Evolutionary conservation across 2,113 vertebrate species (phyloP), one percentile per base, ranked within the genome.

Genomic region (Nymphicus hollandicus): DNA sequence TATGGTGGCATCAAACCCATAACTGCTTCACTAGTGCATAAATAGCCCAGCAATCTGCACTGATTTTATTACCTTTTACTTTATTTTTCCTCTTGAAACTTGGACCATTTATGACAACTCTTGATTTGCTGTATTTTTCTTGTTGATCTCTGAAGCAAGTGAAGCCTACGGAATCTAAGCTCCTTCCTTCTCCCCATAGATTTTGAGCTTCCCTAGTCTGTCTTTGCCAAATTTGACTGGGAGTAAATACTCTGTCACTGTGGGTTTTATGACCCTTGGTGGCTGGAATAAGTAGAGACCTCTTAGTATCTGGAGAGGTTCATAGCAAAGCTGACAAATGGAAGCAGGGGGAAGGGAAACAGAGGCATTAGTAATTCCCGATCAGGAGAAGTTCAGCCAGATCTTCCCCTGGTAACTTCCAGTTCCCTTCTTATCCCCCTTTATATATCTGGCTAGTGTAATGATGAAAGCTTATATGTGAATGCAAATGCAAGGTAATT

Each of bases 401-500:
- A 58, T 19, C 46, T 94, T 92, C 23, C 50, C 23, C 10, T 0
- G 1, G 37, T 81, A 39, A 43, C 60, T 89, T 39, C 68, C 58
- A 46, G 49, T 50, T 93, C 56, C 27, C 9, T 85, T 92, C 71
- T 87, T 39, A 20, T 41, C 28, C n/a, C 11, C 8, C 28, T 85
- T 76, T 46, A n/a, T 74, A 8, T 66, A 69, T 81, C 47, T 77
- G 25, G 33, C 70, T 3, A 3, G 20, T 72, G 23, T 66, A 63
- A 66, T 43, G 63, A 28, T 31, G 46, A 82, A 96, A 83, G 44
- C 53, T 88, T 31, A 64, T 33, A 77, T 69, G 29, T 58, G 29
- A 86, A 71, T 76, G 80, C 82, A 94, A 83, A 93, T 83, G 44
- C 29, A 33, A 71, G 43, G 71, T 93, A 72, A 78, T 95, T 89